A percentile compares a stretch with the other conserved stretches of the same genome.
These are phyloP conservation scores for Anarsia innoxiella DNA, from an alignment of 2,888 invertebrate genomes.

Conservation along the genomic window DNA sequence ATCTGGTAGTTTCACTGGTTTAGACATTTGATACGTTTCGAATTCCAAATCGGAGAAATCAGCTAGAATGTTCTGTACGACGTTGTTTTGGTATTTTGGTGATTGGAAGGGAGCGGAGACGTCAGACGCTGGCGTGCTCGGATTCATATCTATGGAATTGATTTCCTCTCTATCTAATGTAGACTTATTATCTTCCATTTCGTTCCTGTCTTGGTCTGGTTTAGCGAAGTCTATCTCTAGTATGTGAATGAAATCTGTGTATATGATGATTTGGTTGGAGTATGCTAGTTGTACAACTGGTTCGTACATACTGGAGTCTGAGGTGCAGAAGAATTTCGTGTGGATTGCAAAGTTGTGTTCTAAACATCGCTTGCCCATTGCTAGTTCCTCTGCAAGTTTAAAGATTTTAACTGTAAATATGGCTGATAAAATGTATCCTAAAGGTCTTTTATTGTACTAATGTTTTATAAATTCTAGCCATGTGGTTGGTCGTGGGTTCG, in stretches of 20 bases:
- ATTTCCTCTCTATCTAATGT: conserved; percentile 51
- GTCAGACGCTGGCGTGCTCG: conserved; percentile 53
- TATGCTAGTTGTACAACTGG: conserved; percentile 81
- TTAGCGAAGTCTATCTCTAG: conserved; percentile 77
- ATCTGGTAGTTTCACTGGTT: conserved; percentile 59
- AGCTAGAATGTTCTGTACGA: conserved; percentile 76
- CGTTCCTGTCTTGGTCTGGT: conserved; percentile 49
- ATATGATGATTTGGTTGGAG: conserved; percentile 84
- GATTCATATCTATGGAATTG: conserved; percentile 49
- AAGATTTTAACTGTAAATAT: too few species aligned
- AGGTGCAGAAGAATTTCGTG: conserved; percentile 92
- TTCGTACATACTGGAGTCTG: conserved; percentile 86
- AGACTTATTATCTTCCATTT: conserved; percentile 48
- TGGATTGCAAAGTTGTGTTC: conserved; percentile 94
- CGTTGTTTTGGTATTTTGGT: conserved; percentile 69
- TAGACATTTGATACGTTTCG: conserved; percentile 62
- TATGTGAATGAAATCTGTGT: conserved; percentile 91
- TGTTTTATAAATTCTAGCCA: too few species aligned
- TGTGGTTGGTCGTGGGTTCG: too few species aligned
- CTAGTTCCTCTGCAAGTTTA: conserved; percentile 57
- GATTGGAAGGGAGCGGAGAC: conserved; percentile 66
- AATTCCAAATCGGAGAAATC: conserved; percentile 78
- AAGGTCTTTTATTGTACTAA: too few species aligned
- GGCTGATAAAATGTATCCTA: too few species aligned
- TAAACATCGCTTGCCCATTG: conserved; percentile 83